phyloP scores from a whole-genome alignment of 2,797 vertebrate genomes.

The Pangasius sanitwongsei region DNA sequence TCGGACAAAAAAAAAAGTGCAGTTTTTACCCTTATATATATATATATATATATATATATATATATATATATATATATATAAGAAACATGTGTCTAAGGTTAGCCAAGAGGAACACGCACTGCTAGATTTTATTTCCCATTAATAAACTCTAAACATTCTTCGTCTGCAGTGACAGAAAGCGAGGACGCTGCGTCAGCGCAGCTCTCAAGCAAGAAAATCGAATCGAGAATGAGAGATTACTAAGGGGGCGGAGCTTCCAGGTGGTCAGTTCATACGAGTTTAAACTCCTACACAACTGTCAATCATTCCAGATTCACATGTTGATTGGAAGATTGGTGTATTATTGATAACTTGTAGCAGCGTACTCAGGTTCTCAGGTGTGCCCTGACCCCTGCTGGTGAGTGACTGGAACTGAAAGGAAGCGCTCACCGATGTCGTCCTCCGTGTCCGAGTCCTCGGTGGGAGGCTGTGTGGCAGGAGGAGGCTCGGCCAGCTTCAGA shows the following conservation, averaged over 20 bases:
- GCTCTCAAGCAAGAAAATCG: neutral
- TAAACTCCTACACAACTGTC: neutral
- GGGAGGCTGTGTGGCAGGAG: constrained; percentile 81
- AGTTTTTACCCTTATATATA: no score
- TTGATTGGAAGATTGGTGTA: neutral
- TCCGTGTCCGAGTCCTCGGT: constrained; percentile 95
- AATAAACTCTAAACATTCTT: no score
- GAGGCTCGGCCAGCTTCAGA: constrained; percentile 92
- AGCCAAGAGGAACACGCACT: neutral
- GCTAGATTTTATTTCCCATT: neutral
- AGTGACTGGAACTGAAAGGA: neutral
- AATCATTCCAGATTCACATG: neutral
- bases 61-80: no score
- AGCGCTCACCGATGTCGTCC: constrained; percentile 85
- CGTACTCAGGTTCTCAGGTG: neutral
- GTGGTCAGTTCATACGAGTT: neutral
- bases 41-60: no score
- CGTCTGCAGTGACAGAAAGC: no score
- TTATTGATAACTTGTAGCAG: neutral
- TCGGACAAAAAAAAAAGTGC: no score
- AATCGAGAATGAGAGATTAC: neutral
- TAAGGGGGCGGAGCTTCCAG: constrained; percentile 2
- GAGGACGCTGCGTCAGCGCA: no score
- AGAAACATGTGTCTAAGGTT: neutral
- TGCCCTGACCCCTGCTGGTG: no score